Evolutionary conservation across 2,113 vertebrate genomes (phyloP), one percentile per base, ranked within the genome.

Genomic region (Neolamprologus ventralis): DNA sequence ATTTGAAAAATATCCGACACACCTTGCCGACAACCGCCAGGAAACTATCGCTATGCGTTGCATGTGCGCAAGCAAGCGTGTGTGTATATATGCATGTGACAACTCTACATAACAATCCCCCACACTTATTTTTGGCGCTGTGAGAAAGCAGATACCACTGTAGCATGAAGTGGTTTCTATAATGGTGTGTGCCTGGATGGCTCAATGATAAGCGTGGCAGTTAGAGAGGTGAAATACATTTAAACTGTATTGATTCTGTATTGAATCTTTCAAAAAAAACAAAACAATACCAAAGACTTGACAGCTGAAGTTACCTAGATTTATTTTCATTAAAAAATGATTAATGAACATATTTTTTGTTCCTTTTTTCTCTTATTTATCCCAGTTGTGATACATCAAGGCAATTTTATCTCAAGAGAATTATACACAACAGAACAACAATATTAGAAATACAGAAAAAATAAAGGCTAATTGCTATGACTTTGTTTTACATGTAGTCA

Each of bases 101-200:
- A 87, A 75, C 84, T 68, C 82, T 21, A 82, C 87, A 92, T 89
- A 93, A 95, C 94, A 96, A 95, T 90, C 87, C 80, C 80, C 26
- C 37, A 80, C 13, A 21, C 84, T 93, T 96, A 96, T 96, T 96
- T 96, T 94, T 93, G 95, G 94, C 94, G n/a, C 55, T 54, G 81
- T 51, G 90, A 89, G 93, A 95, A 92, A 94, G 90, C 91, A 94
- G 93, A 96, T 93, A 71, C 80, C 78, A 88, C 93, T 92, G 85
- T 94, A 89, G 87, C 26, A 85, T 89, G 90, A 87, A 94, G 92
- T 82, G 85, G 82, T 73, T 94, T 92, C 92, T 92, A 94, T 93
- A 93, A 93, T 49, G 63, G 91, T 89, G 86, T 65, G 37, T n/a
- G 92, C 65, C 85, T 85, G 81, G 54, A 88, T 92, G 87, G 85